phyloP scores from a whole-genome alignment of 2,797 vertebrate genomes.

The Rhinoraja longicauda region DNA sequence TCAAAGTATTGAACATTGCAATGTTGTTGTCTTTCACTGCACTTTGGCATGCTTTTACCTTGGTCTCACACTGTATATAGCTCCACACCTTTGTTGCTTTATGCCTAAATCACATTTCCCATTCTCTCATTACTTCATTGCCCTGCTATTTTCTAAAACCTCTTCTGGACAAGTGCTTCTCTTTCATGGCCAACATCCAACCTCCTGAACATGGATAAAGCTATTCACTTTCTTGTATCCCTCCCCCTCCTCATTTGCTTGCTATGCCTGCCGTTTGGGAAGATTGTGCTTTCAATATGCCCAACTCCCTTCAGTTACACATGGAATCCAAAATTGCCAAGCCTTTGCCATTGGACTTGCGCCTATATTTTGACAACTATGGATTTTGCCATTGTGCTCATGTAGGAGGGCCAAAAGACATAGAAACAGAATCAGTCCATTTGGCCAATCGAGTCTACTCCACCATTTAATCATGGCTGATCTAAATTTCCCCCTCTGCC shows the following conservation, averaged over 20 bases:
- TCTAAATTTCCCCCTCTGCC: too few species aligned
- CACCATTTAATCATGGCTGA: too few species aligned
- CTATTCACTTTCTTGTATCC: background rate
- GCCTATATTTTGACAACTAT: background rate
- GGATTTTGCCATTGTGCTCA: background rate
- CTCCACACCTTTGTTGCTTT: background rate
- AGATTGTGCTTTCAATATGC: background rate
- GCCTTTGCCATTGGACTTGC: background rate
- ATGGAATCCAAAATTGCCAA: background rate
- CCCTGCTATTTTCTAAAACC: background rate
- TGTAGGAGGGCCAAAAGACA: too few species aligned
- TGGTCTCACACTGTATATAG: background rate
- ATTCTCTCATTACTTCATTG: background rate
- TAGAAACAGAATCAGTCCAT: too few species aligned
- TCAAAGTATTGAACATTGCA: background rate
- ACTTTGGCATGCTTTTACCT: background rate
- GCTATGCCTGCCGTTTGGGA: background rate
- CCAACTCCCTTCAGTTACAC: background rate
- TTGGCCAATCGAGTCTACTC: too few species aligned
- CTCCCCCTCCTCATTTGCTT: background rate
- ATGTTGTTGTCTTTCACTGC: background rate
- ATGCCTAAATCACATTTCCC: background rate
- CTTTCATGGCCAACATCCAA: background rate
- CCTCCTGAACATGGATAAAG: background rate
- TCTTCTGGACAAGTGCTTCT: background rate